Percentiles rank a stretch among this genome's conserved stretches.
These are phyloP conservation scores for Etheostoma perlongum DNA, from an alignment of 2,797 vertebrate genomes.

Conservation along the genomic window DNA sequence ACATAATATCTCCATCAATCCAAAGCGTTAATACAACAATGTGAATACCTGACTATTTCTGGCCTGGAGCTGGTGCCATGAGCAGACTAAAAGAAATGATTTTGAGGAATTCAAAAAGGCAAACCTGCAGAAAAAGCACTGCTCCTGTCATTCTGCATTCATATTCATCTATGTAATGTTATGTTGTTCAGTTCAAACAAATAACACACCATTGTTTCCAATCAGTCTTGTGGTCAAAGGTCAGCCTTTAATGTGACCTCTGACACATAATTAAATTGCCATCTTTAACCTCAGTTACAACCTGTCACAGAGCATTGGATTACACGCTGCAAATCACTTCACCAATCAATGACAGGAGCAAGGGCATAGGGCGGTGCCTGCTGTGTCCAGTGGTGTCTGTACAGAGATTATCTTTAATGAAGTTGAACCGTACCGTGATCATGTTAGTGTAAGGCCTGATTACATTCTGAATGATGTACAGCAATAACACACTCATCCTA, in stretches of 20 bases:
- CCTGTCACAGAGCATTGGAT: slow-evolving; percentile 81
- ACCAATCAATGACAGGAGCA: slow-evolving; percentile 72
- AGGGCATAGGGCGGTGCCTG: slow-evolving; percentile 35
- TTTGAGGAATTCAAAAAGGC: background rate
- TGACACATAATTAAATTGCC: slow-evolving; percentile 87
- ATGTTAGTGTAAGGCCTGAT: slow-evolving; percentile 68
- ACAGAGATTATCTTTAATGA: slow-evolving; percentile 75
- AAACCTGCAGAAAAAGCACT: background rate
- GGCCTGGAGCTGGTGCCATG: too few relatives aligned
- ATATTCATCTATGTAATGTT: slow-evolving; percentile 2
- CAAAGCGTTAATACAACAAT: background rate
- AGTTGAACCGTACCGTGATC: slow-evolving; percentile 76
- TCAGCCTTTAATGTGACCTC: slow-evolving; percentile 83
- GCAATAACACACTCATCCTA: slow-evolving; percentile 28
- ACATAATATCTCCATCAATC: background rate
- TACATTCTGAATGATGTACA: slow-evolving; percentile 51
- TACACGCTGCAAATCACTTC: slow-evolving; percentile 79
- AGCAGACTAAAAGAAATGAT: background rate
- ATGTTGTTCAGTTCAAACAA: slow-evolving; percentile 50
- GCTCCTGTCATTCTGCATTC: slow-evolving; percentile 1
- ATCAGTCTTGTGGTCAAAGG: slow-evolving; percentile 75
- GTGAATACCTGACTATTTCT: too few relatives aligned
- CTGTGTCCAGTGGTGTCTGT: slow-evolving; percentile 25
- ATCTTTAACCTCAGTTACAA: slow-evolving; percentile 87
- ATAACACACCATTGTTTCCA: slow-evolving; percentile 64